Conservation (phyloP, 2,113 vertebrate genomes). For the Malurus melanocephalus region DNA sequence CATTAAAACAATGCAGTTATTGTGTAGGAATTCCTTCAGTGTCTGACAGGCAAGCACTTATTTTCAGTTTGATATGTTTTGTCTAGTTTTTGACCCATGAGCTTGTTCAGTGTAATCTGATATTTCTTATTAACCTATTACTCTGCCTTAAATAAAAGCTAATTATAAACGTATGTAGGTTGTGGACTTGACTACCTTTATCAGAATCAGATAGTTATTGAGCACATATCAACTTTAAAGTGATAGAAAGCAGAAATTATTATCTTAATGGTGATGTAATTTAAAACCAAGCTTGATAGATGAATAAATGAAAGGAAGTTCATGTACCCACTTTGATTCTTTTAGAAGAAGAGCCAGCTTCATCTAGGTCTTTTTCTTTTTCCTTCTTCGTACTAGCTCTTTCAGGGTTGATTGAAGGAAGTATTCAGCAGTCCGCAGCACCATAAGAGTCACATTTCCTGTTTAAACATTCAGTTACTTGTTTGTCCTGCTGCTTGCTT, state of each 20-base stretch:
- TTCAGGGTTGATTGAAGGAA: background rate
- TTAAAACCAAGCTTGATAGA: constrained; percentile 59
- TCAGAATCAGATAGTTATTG: constrained; percentile 55
- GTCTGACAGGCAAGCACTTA: constrained; percentile 44
- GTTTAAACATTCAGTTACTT: constrained; percentile 17
- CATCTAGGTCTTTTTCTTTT: background rate
- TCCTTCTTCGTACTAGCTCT: background rate
- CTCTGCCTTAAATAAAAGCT: constrained; percentile 45
- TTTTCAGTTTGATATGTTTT: constrained; percentile 66
- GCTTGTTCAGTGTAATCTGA: constrained; percentile 62
- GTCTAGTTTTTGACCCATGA: constrained; percentile 59
- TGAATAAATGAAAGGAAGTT: constrained; percentile 56
- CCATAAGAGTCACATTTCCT: constrained; percentile 23
- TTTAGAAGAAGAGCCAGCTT: constrained; percentile 40
- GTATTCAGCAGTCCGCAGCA: background rate
- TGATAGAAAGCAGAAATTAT: constrained; percentile 65
- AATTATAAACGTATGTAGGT: constrained; percentile 62
- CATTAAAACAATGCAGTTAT: constrained; percentile 43
- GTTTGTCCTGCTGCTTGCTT: constrained; percentile 32
- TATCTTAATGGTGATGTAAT: constrained; percentile 57
- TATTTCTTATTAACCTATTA: constrained; percentile 67
- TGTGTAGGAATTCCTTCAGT: constrained; percentile 15
- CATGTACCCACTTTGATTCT: constrained; percentile 1
- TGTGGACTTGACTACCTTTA: constrained; percentile 53
- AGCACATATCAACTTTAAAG: constrained; percentile 48